A percentile compares a stretch with the other conserved stretches of the same genome.
These are phyloP conservation scores for Myiopsitta monachus DNA, from an alignment of 2,113 vertebrate genomes.

Conservation along the genomic window DNA sequence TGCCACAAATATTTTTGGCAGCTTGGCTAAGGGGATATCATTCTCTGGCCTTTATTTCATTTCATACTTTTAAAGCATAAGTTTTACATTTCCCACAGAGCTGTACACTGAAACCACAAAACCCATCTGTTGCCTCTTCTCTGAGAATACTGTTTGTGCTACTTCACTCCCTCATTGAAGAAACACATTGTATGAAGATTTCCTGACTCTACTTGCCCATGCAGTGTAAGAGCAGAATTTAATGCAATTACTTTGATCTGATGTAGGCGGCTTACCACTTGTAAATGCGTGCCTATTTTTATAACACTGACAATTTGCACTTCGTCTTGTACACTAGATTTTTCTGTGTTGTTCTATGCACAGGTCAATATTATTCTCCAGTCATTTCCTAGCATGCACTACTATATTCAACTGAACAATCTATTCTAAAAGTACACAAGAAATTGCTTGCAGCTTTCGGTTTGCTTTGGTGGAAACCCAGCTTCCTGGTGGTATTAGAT, in stretches of 20 bases:
- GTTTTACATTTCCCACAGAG: conserved; percentile 15
- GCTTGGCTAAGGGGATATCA: not conserved
- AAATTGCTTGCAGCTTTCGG: not conserved
- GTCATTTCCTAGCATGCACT: not conserved
- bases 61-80: not conserved
- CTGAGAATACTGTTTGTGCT: not conserved
- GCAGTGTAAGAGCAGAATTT: not conserved
- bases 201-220: not conserved
- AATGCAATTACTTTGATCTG: not conserved
- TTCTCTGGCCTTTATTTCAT: conserved; percentile 2
- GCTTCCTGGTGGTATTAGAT: not conserved
- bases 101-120: not conserved
- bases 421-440: not conserved
- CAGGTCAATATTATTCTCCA: not conserved
- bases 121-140: not conserved
- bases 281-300: not conserved
- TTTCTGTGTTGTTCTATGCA: not conserved
- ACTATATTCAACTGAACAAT: not conserved
- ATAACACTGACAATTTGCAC: not conserved
- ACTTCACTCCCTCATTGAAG: not conserved
- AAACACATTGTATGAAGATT: not conserved
- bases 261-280: not conserved
- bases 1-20: conserved; percentile 45
- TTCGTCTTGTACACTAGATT: not conserved
- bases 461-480: not conserved